phyloP scores from a whole-genome alignment of 2,113 vertebrate genomes.

The Cyanoliseus patagonus region DNA sequence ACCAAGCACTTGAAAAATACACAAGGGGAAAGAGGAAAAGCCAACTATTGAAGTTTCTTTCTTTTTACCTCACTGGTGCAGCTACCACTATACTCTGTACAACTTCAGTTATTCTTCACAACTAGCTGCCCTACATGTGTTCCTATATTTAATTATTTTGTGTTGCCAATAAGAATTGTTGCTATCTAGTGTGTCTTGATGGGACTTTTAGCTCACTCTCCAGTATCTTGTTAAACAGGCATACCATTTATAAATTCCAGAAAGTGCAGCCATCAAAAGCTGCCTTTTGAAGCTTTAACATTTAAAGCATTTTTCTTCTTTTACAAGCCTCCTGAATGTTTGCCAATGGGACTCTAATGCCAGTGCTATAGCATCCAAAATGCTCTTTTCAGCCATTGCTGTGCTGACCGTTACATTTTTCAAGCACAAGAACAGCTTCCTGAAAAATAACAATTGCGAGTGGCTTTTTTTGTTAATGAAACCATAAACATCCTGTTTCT shows the following conservation, averaged over 20 bases:
- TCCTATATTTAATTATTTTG: background rate
- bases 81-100: background rate
- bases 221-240: background rate
- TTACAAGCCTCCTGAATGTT: background rate
- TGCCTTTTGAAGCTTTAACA: background rate
- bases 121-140: background rate
- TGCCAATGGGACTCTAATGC: background rate
- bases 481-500: background rate
- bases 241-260: background rate
- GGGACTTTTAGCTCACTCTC: background rate
- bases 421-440: slow-evolving; percentile 47
- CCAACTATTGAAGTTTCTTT: background rate
- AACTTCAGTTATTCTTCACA: background rate
- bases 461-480: background rate
- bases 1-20: background rate
- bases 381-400: slow-evolving; percentile 49
- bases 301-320: background rate
- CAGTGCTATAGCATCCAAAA: slow-evolving; percentile 29
- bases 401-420: slow-evolving; percentile 59
- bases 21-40: background rate
- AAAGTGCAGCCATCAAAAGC: background rate
- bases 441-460: background rate
- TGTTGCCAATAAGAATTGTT: background rate
- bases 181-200: background rate
- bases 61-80: background rate